Evolutionary conservation across 2,888 invertebrate genomes (phyloP), one percentile per base, ranked within the genome.

Genomic region (Lochmaea capreae): DNA sequence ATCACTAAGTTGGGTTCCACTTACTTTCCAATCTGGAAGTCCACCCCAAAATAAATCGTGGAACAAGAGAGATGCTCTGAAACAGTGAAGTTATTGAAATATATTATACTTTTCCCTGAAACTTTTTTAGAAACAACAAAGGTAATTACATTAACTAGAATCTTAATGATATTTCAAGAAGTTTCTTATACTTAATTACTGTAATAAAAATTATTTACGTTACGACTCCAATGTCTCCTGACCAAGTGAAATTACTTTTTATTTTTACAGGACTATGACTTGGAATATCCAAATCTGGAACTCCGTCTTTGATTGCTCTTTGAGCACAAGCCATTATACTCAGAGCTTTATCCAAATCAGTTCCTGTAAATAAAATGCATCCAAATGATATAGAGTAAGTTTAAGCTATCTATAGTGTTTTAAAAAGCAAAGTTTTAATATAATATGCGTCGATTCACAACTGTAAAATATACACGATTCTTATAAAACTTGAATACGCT

Each of bases 241-340:
- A 9, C 69, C 69, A 69, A 43, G 33, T 14, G 11, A 59, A 26
- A 16, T 33, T 46, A 2, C 6, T 1, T 61, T 33, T 62, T 2
- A 69, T 9, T 8, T 33, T n/a, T 43, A 59, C 59, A 1, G 69
- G 69, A n/a, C 33, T 54, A 16, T 69, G 69, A 39, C 61, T 39
- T 16, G 69, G 69, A 16, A 69, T 39, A 39, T 26, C 14, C 14
- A 69, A 62, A 39, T 69, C 69, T 8, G 69, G 62, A 49, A 69
- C 62, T 16, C 69, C 69, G 16, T 22, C 8, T 3, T 12, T n/a
- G 18, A 69, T 69, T 1, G 69, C 69, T 16, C 49, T 61, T 33
- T 62, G n/a, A 33, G 69, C 69, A 16, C 69, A 69, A 6, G n/a
- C 10, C 70, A 71, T 71, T 16, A 68, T 68, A 8, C 2, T 14